Percentiles rank a stretch among this genome's conserved stretches.
Conservation (phyloP, 2,113 vertebrate species). For the Bubo blakistoni region DNA sequence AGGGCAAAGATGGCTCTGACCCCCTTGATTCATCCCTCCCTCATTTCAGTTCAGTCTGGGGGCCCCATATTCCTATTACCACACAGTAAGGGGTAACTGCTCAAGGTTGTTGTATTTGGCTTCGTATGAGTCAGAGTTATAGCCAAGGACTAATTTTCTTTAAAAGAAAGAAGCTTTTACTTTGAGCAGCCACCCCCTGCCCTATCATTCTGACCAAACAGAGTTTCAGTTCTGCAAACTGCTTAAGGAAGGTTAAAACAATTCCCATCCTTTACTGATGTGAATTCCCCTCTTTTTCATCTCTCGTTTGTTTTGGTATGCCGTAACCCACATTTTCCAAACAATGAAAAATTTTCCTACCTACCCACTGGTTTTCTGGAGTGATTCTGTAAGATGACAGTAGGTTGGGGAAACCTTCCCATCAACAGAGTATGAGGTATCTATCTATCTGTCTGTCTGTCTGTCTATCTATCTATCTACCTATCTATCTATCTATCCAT, state of each 20-base stretch:
- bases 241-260: not conserved
- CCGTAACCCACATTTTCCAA: not conserved
- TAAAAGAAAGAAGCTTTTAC: not conserved
- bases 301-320: not conserved
- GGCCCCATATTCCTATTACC: accelerated
- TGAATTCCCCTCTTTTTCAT: conserved; percentile 34
- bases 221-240: not conserved
- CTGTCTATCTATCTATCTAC: no score
- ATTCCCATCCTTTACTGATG: not conserved
- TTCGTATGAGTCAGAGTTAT: not conserved
- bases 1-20: not conserved
- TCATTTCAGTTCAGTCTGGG: not conserved
- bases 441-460: not conserved
- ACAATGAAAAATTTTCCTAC: not conserved
- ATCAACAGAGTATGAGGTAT: not conserved
- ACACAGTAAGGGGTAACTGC: not conserved
- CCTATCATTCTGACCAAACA: not conserved
- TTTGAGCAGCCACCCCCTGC: not conserved
- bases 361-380: not conserved
- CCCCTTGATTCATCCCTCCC: not conserved
- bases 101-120: conserved; percentile 15
- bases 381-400: not conserved
- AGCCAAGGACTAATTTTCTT: not conserved
- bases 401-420: not conserved
- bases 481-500: not conserved